Evolutionary conservation across 1,140 invertebrate genomes (phyloP).

Genomic region (Oppia nitens): DNA sequence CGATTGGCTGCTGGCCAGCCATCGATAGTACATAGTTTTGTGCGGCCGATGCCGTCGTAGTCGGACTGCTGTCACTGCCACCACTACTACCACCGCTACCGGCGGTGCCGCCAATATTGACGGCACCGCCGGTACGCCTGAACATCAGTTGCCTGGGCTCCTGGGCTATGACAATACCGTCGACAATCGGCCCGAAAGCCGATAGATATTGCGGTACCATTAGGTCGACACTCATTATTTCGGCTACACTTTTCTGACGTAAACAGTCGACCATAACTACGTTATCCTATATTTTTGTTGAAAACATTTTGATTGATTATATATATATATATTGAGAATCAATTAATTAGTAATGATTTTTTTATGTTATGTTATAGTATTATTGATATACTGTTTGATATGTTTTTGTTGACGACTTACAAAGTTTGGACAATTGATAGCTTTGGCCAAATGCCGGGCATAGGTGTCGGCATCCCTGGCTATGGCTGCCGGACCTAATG

Average conservation of each 20-base stretch:
- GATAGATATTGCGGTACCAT: conserved; percentile 62
- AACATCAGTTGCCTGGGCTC: background rate
- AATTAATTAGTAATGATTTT: too few species aligned
- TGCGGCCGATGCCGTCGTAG: background rate
- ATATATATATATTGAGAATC: too few species aligned
- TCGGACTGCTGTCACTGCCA: background rate
- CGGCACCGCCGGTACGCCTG: background rate
- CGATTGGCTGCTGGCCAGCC: conserved; percentile 36
- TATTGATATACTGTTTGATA: background rate
- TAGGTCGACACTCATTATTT: conserved; percentile 33
- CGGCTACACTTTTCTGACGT: background rate
- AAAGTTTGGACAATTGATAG: conserved; percentile 16
- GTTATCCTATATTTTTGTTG: conserved; percentile 18
- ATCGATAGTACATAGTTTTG: conserved; percentile 13
- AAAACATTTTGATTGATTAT: background rate
- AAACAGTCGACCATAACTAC: conserved; percentile 20
- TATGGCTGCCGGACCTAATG: conserved; percentile 29
- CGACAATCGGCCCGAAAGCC: conserved; percentile 68
- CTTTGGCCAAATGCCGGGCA: conserved; percentile 37
- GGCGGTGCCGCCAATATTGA: background rate
- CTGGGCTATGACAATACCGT: conserved; percentile 35
- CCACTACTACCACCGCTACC: background rate
- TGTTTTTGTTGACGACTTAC: background rate
- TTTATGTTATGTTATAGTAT: background rate
- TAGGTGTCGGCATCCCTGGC: conserved; percentile 42